These are phyloP conservation scores for Heteromurus nitidus DNA, from an alignment of 2,888 invertebrate genomes.

Conservation along the genomic window DNA sequence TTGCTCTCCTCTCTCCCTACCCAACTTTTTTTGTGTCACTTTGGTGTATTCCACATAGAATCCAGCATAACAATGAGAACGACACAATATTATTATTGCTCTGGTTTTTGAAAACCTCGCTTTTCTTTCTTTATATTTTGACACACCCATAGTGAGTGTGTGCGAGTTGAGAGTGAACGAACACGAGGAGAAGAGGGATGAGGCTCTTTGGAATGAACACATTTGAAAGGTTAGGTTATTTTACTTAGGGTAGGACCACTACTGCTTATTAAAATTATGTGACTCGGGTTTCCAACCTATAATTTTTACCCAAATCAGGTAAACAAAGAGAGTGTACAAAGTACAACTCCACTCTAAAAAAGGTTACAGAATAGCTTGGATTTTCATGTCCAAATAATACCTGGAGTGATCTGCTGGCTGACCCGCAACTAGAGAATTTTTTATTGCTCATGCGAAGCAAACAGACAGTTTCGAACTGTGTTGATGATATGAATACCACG, in stretches of 20 bases:
- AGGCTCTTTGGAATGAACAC: too few species aligned
- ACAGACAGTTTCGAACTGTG: not conserved
- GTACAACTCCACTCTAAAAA: too few species aligned
- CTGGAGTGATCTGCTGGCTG: slow-evolving; percentile 4
- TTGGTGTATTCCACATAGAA: not conserved
- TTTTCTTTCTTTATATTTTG: not conserved
- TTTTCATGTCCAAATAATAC: too few species aligned
- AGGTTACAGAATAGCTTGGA: too few species aligned
- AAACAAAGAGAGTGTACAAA: too few species aligned
- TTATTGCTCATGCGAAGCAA: not conserved
- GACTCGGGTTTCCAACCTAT: too few species aligned
- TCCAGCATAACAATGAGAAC: slow-evolving; percentile 5
- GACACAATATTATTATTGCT: slow-evolving; percentile 48
- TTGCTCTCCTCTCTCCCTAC: not conserved
- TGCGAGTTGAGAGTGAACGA: too few species aligned
- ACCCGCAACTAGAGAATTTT: not conserved
- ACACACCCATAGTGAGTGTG: slow-evolving; percentile 37
- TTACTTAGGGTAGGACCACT: not conserved
- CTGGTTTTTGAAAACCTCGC: slow-evolving; percentile 23
- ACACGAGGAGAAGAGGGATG: too few species aligned
- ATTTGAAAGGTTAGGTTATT: not conserved
- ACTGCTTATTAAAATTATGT: too few species aligned
- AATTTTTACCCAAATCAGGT: too few species aligned
- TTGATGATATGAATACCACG: too few species aligned
- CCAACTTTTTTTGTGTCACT: slow-evolving; percentile 9